These are phyloP conservation scores for Antrozous pallidus DNA, from an alignment of 2,797 vertebrate genomes.

Conservation along the genomic window DNA sequence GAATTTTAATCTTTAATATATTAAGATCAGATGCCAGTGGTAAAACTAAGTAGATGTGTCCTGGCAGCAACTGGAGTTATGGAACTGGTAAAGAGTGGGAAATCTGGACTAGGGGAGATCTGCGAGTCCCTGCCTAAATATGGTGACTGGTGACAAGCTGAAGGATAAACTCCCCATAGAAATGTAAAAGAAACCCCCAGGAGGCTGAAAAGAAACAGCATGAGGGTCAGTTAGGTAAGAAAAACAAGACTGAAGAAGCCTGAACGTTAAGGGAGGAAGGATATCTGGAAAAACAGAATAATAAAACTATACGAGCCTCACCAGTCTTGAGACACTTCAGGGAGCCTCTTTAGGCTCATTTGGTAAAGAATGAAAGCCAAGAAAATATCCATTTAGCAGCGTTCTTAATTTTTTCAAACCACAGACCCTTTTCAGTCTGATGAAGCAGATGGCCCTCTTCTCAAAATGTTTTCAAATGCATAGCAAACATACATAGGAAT, in stretches of 20 bases:
- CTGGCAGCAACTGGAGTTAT: neutral
- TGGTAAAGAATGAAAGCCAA: slow-evolving; percentile 8
- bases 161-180: neutral
- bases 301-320: neutral
- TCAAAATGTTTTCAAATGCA: neutral
- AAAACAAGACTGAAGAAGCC: neutral
- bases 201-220: neutral
- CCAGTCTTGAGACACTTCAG: neutral
- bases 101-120: neutral
- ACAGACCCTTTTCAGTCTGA: neutral
- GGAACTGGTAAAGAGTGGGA: neutral
- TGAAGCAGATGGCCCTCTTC: neutral
- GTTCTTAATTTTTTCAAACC: neutral
- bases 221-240: neutral
- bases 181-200: neutral
- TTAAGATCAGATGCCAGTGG: neutral
- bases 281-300: slow-evolving; percentile 33
- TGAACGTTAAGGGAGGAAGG: neutral
- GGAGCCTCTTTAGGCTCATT: neutral
- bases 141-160: neutral
- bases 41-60: neutral
- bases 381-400: neutral
- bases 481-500: neutral
- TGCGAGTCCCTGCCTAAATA: neutral
- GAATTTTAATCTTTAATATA: slow-evolving; percentile 6